A percentile compares a stretch with the other conserved stretches of the same genome.
Conservation (phyloP, 2,113 vertebrate genomes). For the Psammodynastes pulverulentus region DNA sequence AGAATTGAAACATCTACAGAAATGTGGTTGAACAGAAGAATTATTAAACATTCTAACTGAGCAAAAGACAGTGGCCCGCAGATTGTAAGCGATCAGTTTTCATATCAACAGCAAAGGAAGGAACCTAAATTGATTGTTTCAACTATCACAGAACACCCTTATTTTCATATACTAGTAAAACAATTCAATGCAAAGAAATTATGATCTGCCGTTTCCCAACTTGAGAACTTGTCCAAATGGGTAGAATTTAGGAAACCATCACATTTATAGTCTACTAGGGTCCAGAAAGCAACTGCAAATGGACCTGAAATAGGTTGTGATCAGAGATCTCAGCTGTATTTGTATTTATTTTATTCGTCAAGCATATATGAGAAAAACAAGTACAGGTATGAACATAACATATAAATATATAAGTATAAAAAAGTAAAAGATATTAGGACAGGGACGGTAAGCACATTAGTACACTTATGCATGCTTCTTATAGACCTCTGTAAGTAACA, state of each 20-base stretch:
- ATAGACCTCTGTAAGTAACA: too few species aligned
- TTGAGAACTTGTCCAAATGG: background rate
- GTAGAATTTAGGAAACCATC: background rate
- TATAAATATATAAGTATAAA: too few species aligned
- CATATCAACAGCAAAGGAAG: background rate
- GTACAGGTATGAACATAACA: too few species aligned
- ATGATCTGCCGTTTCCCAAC: background rate
- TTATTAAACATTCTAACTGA: background rate
- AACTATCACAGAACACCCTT: background rate
- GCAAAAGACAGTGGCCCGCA: background rate
- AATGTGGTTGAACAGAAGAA: background rate
- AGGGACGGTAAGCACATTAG: too few species aligned
- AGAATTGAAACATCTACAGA: background rate
- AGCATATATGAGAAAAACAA: too few species aligned
- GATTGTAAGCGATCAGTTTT: background rate
- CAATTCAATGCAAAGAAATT: background rate
- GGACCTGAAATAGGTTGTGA: background rate
- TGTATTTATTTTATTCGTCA: too few species aligned
- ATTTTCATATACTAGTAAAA: background rate
- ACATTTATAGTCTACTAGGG: background rate
- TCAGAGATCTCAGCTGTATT: background rate
- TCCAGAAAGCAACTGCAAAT: background rate
- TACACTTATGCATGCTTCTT: too few species aligned
- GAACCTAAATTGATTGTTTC: background rate
- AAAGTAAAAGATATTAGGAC: too few species aligned